These are phyloP conservation scores for Bufotes viridis DNA, from an alignment of 2,797 vertebrate genomes.

Conservation along the genomic window DNA sequence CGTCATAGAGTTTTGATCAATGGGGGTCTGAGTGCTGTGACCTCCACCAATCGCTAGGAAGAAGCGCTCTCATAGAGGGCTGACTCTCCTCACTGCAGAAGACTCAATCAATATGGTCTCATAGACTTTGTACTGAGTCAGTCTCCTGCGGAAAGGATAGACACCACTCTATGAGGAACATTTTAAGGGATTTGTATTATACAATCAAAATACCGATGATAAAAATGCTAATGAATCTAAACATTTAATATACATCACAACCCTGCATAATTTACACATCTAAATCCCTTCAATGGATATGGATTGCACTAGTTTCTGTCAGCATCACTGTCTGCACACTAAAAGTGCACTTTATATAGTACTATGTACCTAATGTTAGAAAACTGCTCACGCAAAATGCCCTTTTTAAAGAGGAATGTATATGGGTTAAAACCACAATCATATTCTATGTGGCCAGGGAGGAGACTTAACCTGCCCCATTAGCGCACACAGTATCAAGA, in stretches of 20 bases:
- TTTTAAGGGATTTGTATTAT: not conserved
- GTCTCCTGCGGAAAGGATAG: no score
- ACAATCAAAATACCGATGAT: not conserved
- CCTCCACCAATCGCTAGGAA: no score
- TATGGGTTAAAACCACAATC: conserved; percentile 29
- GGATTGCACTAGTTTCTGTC: not conserved
- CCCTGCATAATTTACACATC: not conserved
- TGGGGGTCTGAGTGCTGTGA: no score
- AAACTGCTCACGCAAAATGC: not conserved
- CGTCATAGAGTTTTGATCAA: no score
- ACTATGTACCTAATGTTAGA: not conserved
- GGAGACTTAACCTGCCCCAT: conserved; percentile 64
- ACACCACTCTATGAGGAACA: no score
- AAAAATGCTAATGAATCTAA: not conserved
- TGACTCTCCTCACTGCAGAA: no score
- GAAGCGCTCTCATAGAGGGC: no score
- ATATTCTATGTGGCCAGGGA: conserved; percentile 41
- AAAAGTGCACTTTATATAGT: not conserved
- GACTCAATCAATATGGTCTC: no score
- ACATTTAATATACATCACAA: not conserved
- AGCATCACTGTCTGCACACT: not conserved
- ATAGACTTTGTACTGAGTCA: no score
- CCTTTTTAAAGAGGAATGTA: not conserved
- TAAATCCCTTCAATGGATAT: not conserved
- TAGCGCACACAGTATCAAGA: conserved; percentile 67